Conservation (phyloP, 2,113 vertebrate species). For the Cyprinodon tularosa region DNA sequence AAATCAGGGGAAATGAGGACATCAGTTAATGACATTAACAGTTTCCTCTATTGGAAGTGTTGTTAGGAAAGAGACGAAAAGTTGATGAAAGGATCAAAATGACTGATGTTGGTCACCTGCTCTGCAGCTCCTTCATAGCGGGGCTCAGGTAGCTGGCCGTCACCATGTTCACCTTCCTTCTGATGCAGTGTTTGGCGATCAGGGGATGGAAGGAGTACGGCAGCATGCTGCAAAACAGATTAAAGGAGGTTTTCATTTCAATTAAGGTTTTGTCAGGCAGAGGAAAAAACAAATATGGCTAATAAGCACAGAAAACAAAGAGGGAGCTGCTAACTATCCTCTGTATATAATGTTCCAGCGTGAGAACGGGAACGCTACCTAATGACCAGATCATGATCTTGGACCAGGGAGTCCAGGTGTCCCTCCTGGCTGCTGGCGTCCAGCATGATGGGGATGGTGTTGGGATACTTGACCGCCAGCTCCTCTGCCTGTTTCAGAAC, state of each 20-base stretch:
- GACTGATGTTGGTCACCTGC: constrained; percentile 79
- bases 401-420: constrained; percentile 85
- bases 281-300: not conserved
- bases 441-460: constrained; percentile 84
- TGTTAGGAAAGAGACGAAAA: not conserved
- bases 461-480: constrained; percentile 83
- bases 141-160: constrained; percentile 95
- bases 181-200: constrained; percentile 91
- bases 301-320: not conserved
- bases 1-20: not conserved
- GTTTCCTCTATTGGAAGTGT: not conserved
- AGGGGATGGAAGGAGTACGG: constrained; percentile 88
- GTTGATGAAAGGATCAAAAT: not conserved
- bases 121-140: constrained; percentile 89
- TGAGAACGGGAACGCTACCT: constrained; percentile 76
- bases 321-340: too few relatives aligned
- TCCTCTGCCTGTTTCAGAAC: constrained; percentile 86
- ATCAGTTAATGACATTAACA: not conserved
- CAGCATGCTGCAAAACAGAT: constrained; percentile 82
- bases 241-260: not conserved
- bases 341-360: not conserved
- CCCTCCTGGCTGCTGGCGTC: constrained; percentile 84
- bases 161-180: constrained; percentile 90
- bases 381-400: constrained; percentile 91
- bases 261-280: too few relatives aligned